These are phyloP conservation scores for Pegoplata infirma DNA, from an alignment of 2,888 invertebrate species.

Conservation along the genomic window DNA sequence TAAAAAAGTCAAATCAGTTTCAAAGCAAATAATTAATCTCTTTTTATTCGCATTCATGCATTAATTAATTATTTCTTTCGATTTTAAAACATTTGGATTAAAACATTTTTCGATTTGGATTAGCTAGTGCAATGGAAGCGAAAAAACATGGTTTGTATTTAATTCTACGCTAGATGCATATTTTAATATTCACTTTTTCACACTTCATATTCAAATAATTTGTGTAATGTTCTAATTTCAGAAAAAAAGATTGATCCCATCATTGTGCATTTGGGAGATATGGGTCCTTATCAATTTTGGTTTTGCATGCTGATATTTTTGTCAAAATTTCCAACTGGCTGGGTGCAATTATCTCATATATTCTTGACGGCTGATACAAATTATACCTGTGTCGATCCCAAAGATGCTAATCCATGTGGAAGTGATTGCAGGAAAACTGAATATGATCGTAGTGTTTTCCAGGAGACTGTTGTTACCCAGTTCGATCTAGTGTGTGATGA, in stretches of 20 bases:
- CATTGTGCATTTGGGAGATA: slow-evolving; percentile 84
- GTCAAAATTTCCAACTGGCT: slow-evolving; percentile 88
- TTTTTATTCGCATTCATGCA: no score
- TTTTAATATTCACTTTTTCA: no score
- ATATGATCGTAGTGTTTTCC: slow-evolving; percentile 83
- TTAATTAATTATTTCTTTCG: no score
- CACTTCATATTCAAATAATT: no score
- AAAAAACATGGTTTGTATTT: no score
- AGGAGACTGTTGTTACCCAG: slow-evolving; percentile 86
- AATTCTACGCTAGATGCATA: no score
- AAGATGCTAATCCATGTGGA: slow-evolving; percentile 77
- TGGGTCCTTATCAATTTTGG: slow-evolving; percentile 87
- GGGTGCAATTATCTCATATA: slow-evolving; percentile 89
- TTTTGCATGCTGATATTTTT: slow-evolving; percentile 84
- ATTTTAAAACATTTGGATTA: no score
- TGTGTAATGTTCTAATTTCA: not conserved
- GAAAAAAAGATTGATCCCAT: slow-evolving; percentile 80
- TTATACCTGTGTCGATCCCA: slow-evolving; percentile 79
- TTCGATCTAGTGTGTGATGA: slow-evolving; percentile 83
- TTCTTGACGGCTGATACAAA: slow-evolving; percentile 85
- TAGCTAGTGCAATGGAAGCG: no score
- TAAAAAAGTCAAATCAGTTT: no score
- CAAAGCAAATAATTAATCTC: no score
- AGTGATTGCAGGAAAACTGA: slow-evolving; percentile 79
- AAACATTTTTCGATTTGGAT: not conserved